Evolutionary conservation across 2,797 vertebrate species (phyloP).

Genomic region (Lycodopsis pacificus): DNA sequence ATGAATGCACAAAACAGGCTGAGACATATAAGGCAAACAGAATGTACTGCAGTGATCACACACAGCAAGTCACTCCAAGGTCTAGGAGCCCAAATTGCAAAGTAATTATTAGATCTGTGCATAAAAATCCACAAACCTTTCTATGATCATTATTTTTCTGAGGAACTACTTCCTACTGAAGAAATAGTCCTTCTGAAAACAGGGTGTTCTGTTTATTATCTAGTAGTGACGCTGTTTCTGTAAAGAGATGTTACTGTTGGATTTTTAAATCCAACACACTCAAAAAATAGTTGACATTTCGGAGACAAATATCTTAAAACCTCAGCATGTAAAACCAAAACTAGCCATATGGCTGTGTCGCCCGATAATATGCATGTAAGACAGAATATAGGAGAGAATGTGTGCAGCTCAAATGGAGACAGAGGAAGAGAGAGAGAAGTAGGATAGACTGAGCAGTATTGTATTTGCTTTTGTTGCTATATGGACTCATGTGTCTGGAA

Average conservation of each 20-base stretch:
- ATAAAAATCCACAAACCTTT: not conserved
- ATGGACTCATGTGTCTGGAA: too few relatives aligned
- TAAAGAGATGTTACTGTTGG: not conserved
- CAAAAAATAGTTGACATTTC: slow-evolving; percentile 2
- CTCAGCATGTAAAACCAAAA: slow-evolving; percentile 10
- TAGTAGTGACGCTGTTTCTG: not conserved
- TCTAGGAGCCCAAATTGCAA: not conserved
- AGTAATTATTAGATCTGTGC: not conserved
- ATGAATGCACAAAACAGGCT: not conserved
- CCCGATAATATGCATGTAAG: not conserved
- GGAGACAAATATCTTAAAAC: slow-evolving; percentile 14
- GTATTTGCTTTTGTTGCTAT: too few relatives aligned
- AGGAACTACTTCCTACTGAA: not conserved
- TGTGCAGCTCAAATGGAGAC: slow-evolving; percentile 6
- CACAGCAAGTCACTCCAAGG: not conserved
- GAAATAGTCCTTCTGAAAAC: not conserved
- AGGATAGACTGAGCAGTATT: slow-evolving; percentile 7
- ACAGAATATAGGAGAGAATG: slow-evolving; percentile 8
- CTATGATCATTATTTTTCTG: not conserved
- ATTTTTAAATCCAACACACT: not conserved
- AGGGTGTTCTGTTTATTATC: not conserved
- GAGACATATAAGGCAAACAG: too few relatives aligned
- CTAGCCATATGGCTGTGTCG: not conserved
- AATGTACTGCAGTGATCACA: not conserved
- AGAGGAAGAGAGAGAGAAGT: not conserved